Evolutionary conservation across 2,797 vertebrate species (phyloP), one percentile per base, ranked within the genome.

Genomic region (Pangasius macronema): DNA sequence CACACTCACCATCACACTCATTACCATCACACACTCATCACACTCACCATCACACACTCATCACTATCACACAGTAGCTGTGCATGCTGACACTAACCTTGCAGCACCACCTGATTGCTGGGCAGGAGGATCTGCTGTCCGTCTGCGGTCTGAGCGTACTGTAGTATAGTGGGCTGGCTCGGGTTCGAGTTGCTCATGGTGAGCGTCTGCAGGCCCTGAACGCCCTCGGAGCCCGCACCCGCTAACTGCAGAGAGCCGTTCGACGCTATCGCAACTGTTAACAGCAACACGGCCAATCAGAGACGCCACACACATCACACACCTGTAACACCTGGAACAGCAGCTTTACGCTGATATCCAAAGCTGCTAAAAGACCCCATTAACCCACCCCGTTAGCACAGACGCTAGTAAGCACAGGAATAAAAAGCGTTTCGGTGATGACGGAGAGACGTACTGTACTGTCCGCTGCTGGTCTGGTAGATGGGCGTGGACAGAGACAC

Each of bases 401-500:
- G 13, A 49, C 6, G 24, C 3, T 8, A 73, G 24, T 11, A 57
- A 24, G 0, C 49, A 2, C 46, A 51, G 10, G 49, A 83, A n/a
- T 30, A 8, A 51, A 27, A 51, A 27, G 68, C 0, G 4, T 59
- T 14, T 36, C 5, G 16, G 30, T 46, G 27, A 49, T 7, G 22
- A 24, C 14, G 42, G 1, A 27, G 53, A 76, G 67, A 16, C 98
- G 94, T 94, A 99, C 99, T 98, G 92, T 99, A 99, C 94, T 99
- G 99, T 91, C 99, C 99, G 86, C 96, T 99, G 97, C 98, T 99
- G 87, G 99, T 99, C 95, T 99, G 99, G 94, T 99, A 99, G 92
- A 99, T 99, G 30, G 98, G 98, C 72, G 99, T 98, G 92, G 98
- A 97, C 96, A 99, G 97, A 80, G 98, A 99, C 87, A 99, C 98